Base-by-base conservation (phyloP, 2,888 invertebrate species). In the Epiblema foenella region DNA sequence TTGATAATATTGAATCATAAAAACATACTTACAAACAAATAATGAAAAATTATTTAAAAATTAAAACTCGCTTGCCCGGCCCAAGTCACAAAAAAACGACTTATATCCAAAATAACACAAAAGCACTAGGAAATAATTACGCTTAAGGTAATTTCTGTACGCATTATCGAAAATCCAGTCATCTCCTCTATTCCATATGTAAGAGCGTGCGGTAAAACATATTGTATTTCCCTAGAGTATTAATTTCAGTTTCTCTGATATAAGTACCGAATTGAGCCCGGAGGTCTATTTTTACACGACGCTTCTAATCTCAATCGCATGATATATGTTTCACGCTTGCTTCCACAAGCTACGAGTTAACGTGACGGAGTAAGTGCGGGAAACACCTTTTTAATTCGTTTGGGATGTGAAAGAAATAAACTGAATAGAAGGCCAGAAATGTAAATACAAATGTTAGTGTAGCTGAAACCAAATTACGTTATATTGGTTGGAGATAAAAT, bases 171-270 rank as follows among this genome's bases (percentile, higher is more conserved):
- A n/a, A 7, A 20, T 20, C 51, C 62, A 63, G 37, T 63, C 51
- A 63, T 15, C 60, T 52, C 15, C 9, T n/a, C 18, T 68, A 42
- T 59, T 68, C 29, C 59, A 37, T 68, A 68, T 68, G 54, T 9
- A 68, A 54, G 46, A 42, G 29, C 11, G 10, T 17, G 52, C 1
- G 11, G 39, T 20, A 29, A 60, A 52, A 33, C 52, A 42, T 37
- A 52, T 39, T 15, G 49, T 56, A 24, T 69, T 58, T 58, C 69
- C 58, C 69, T 29, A n/a, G 51, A 18, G 64, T 39, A 67, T 67
- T 64, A 24, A 54, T 64, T 37, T 64, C 52, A 54, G 63, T 54
- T 54, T 24, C 29, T 24, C 20, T 52, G 24, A 54, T 64, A 24
- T 24, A 39, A 37, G 46, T n/a, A n/a, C n/a, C n/a, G n/a, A 51